Evolutionary conservation across 2,888 invertebrate genomes (phyloP).

Genomic region (Drosophila sordidula): DNA sequence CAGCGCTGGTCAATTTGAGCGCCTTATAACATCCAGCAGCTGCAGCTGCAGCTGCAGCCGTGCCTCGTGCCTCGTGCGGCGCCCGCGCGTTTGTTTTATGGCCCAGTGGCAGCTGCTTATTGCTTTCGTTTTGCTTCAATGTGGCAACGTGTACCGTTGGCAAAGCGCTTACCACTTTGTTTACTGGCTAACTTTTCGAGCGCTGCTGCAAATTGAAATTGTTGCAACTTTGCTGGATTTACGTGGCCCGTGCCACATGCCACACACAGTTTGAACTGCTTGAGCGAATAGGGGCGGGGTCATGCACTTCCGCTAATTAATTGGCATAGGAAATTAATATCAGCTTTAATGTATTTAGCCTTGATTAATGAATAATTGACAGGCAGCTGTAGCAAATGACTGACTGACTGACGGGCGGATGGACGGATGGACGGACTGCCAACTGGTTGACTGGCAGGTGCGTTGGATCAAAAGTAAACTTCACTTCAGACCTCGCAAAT

Average conservation of each 20-base stretch:
- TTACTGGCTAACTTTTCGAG: conserved; percentile 60
- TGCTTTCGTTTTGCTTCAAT: conserved; percentile 77
- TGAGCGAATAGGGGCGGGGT: neutral
- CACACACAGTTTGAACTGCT: conserved; percentile 1
- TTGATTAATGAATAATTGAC: conserved; percentile 76
- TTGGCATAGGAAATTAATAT: conserved; percentile 70
- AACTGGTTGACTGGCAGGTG: conserved; percentile 29
- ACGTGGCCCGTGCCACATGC: neutral
- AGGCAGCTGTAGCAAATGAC: conserved; percentile 40
- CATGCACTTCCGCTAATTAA: conserved; percentile 73
- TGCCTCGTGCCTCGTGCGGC: conserved; percentile 9
- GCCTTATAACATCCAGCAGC: neutral
- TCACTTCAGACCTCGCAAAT: conserved; percentile 25
- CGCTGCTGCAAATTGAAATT: conserved; percentile 69
- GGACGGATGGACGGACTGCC: conserved; percentile 2
- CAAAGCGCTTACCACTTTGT: conserved; percentile 59
- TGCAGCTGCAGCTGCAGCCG: neutral
- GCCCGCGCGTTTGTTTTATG: conserved; percentile 66
- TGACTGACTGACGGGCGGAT: conserved; percentile 9
- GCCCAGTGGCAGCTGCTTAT: conserved; percentile 71
- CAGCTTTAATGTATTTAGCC: conserved; percentile 71
- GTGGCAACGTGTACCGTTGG: conserved; percentile 60
- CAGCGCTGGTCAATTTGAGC: conserved; percentile 23
- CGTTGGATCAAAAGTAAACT: conserved; percentile 46
- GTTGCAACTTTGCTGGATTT: conserved; percentile 46